A percentile compares a stretch with the other conserved stretches of the same genome.
These are phyloP conservation scores for Drosophila bocki DNA, from an alignment of 1,140 invertebrate species.

Conservation along the genomic window DNA sequence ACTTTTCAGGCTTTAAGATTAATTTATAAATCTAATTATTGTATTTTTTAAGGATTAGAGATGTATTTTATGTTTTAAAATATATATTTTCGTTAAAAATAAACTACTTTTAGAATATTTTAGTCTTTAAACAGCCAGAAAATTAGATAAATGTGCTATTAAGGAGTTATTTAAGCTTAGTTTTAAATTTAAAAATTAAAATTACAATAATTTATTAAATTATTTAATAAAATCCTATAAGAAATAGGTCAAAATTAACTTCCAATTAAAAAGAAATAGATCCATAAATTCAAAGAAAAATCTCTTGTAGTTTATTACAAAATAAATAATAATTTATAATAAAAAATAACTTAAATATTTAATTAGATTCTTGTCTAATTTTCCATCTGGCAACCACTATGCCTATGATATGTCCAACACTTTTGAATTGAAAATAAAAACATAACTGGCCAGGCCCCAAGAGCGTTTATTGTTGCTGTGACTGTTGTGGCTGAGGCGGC, in stretches of 20 bases:
- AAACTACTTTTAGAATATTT: background rate
- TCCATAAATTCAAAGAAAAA: background rate
- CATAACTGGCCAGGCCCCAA: conserved; percentile 47
- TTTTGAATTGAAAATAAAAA: conserved; percentile 65
- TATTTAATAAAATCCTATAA: background rate
- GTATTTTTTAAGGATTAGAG: no score
- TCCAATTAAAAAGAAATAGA: background rate
- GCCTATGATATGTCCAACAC: conserved; percentile 39
- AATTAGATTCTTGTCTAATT: background rate
- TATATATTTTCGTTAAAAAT: no score
- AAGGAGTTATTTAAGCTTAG: background rate
- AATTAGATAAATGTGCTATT: no score
- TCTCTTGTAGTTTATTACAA: background rate
- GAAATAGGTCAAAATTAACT: no score
- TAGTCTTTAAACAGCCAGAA: no score
- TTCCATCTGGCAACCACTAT: conserved; percentile 15
- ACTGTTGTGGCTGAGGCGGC: conserved; percentile 23
- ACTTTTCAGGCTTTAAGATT: background rate
- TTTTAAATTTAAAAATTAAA: background rate
- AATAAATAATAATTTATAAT: background rate
- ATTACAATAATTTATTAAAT: background rate
- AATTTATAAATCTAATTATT: background rate
- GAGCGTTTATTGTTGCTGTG: conserved; percentile 44
- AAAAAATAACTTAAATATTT: background rate
- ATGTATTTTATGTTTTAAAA: no score